phyloP scores from a whole-genome alignment of 2,888 invertebrate species.

The Cataglyphis livida region DNA sequence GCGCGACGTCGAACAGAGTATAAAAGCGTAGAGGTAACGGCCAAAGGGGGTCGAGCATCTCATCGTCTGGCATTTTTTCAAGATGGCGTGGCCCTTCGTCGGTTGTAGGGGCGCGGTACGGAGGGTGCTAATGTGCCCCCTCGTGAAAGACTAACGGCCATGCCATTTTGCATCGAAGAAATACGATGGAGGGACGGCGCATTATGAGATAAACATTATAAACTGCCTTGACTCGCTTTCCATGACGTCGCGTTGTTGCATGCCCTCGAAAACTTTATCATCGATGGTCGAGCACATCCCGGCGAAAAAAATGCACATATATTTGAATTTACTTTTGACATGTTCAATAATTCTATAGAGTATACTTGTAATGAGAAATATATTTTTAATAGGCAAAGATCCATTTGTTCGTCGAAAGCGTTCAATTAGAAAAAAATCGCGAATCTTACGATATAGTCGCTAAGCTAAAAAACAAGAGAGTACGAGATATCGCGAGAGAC shows the following conservation, averaged over 20 bases:
- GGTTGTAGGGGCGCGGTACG: slow-evolving; percentile 37
- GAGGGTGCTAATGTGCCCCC: slow-evolving; percentile 62
- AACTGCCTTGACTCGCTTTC: slow-evolving; percentile 59
- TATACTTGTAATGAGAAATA: neutral
- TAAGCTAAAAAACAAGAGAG: slow-evolving; percentile 56
- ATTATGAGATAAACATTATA: slow-evolving; percentile 75
- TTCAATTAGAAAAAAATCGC: slow-evolving; percentile 8
- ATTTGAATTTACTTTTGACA: neutral
- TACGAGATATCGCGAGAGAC: slow-evolving; percentile 50
- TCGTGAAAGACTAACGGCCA: slow-evolving; percentile 62
- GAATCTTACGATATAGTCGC: slow-evolving; percentile 34
- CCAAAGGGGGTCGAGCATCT: slow-evolving; percentile 4
- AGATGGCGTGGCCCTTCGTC: slow-evolving; percentile 41
- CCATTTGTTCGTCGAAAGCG: neutral
- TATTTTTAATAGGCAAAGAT: slow-evolving; percentile 12
- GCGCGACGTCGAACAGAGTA: slow-evolving; percentile 36
- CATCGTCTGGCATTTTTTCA: slow-evolving; percentile 47
- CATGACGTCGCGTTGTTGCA: slow-evolving; percentile 32
- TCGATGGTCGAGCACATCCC: neutral
- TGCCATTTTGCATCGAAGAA: slow-evolving; percentile 67
- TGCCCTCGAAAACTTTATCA: neutral
- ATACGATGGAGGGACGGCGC: slow-evolving; percentile 60
- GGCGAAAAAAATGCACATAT: neutral
- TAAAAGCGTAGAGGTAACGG: slow-evolving; percentile 48
- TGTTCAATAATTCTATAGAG: neutral